These are phyloP conservation scores for Melopsittacus undulatus DNA, from an alignment of 2,797 vertebrate species.

Conservation along the genomic window DNA sequence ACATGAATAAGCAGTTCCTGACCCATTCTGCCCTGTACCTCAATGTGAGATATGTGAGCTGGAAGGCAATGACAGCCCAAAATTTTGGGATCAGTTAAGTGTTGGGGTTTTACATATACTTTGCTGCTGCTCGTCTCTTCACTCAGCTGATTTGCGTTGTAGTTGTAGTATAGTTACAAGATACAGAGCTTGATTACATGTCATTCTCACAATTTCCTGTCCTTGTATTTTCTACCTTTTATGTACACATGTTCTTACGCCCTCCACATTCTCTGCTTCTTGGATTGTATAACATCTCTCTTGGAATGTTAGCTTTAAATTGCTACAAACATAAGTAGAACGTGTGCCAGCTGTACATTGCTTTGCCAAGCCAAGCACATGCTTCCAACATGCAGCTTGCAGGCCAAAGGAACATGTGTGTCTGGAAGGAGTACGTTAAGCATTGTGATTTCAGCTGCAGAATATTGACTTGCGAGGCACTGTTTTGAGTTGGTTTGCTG, in stretches of 20 bases:
- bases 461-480: not conserved
- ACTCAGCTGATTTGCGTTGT: not conserved
- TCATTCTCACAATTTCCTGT: not conserved
- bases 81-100: not conserved
- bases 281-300: not conserved
- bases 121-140: not conserved
- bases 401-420: not conserved
- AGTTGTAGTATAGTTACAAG: not conserved
- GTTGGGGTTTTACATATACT: not conserved
- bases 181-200: not conserved
- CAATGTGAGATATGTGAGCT: not conserved
- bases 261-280: not conserved
- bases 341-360: not conserved
- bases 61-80: not conserved
- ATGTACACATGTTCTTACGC: not conserved
- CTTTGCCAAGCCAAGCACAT: not conserved
- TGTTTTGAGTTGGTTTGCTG: not conserved
- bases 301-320: not conserved
- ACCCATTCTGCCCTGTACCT: not conserved
- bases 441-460: not conserved
- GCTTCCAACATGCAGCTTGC: not conserved
- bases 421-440: not conserved
- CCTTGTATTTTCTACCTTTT: not conserved
- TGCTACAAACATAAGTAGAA: not conserved
- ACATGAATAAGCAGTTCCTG: not conserved